Conservation (phyloP, 2,888 invertebrate species). For the Plutella xylostella region DNA sequence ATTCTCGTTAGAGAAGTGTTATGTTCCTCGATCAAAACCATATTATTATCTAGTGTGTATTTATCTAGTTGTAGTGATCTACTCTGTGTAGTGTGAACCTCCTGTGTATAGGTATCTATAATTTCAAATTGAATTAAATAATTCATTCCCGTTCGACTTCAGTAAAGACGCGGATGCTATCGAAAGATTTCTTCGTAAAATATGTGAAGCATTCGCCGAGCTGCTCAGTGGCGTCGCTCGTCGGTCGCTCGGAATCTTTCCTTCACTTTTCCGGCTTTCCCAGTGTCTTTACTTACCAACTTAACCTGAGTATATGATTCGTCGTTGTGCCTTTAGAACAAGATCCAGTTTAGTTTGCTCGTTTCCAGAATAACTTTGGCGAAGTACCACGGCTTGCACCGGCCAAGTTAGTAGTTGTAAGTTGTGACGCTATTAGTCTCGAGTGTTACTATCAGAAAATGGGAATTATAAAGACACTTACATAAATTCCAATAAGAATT, state of each 20-base stretch:
- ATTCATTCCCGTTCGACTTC: too few species aligned
- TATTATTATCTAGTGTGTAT: too few species aligned
- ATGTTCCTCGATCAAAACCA: too few species aligned
- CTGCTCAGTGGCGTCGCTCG: constrained; percentile 9
- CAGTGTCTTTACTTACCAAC: too few species aligned
- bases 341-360: neutral
- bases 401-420: neutral
- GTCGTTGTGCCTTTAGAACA: neutral
- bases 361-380: neutral
- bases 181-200: constrained; percentile 22
- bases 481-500: too few species aligned
- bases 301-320: too few species aligned
- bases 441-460: constrained; percentile 2
- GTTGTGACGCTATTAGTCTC: constrained; percentile 1
- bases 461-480: too few species aligned
- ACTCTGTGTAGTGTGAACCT: too few species aligned
- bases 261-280: neutral
- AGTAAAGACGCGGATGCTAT: neutral
- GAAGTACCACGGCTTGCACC: neutral
- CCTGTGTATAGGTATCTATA: too few species aligned
- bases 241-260: constrained; percentile 6
- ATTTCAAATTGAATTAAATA: too few species aligned
- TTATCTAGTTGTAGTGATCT: too few species aligned
- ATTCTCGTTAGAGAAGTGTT: too few species aligned
- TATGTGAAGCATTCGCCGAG: constrained; percentile 19